phyloP scores from a whole-genome alignment of 1,140 invertebrate species.

The Medauroidea extradentata region DNA sequence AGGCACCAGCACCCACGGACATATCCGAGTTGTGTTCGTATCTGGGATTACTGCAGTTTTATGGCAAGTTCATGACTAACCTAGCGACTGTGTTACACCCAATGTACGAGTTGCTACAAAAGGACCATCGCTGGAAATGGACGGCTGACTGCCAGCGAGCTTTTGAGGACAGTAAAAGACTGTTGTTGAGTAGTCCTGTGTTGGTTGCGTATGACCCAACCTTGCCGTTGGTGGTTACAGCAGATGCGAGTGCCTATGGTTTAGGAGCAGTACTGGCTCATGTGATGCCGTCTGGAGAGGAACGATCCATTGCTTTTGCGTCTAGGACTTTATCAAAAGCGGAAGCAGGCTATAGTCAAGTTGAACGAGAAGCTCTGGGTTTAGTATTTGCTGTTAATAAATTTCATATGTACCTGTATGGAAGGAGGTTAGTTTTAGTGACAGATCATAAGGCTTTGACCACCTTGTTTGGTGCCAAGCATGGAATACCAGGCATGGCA shows the following conservation, averaged over 20 bases:
- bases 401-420: constrained; percentile 51
- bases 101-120: constrained; percentile 28
- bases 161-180: neutral
- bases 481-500: constrained; percentile 29
- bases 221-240: neutral
- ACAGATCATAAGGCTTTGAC: constrained; percentile 49
- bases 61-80: constrained; percentile 29
- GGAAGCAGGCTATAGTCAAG: constrained; percentile 47
- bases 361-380: constrained; percentile 51
- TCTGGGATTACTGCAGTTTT: constrained; percentile 24
- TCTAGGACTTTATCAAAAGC: constrained; percentile 42
- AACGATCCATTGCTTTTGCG: constrained; percentile 42
- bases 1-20: constrained; percentile 24
- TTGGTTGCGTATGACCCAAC: neutral
- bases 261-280: constrained; percentile 24
- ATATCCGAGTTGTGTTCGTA: constrained; percentile 28
- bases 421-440: constrained; percentile 43
- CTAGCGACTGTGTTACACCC: constrained; percentile 25
- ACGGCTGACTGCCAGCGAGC: neutral
- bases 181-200: neutral
- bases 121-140: constrained; percentile 30
- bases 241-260: constrained; percentile 7
- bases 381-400: constrained; percentile 49
- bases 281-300: constrained; percentile 26
- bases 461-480: constrained; percentile 41